Conservation (phyloP, 1,140 invertebrate genomes). For the Drosophila subpulchrella region DNA sequence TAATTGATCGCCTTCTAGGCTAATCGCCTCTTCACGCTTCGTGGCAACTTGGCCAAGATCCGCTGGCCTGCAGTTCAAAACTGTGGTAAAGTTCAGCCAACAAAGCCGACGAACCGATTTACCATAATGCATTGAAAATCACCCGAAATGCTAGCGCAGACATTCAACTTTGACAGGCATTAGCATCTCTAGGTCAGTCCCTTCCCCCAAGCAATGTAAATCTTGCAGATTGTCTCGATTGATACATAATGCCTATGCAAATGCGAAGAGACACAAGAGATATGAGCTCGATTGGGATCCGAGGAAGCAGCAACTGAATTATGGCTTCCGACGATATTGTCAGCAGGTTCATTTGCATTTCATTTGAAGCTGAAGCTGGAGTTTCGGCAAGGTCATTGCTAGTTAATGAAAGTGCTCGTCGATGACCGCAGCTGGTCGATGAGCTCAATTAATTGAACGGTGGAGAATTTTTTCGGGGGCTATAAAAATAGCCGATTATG, state of each 20-base stretch:
- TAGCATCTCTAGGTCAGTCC: conserved; percentile 72
- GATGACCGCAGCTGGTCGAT: conserved; percentile 23
- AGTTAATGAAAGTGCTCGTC: conserved; percentile 69
- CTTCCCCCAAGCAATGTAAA: conserved; percentile 20
- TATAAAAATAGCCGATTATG: conserved; percentile 75
- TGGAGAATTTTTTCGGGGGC: conserved; percentile 63
- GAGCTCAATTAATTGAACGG: conserved; percentile 67
- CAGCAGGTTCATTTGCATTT: conserved; percentile 54
- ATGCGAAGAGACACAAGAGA: conserved; percentile 8
- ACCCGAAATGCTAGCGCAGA: conserved; percentile 59
- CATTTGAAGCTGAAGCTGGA: conserved; percentile 39
- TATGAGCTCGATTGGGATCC: conserved; percentile 13
- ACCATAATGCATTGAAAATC: conserved; percentile 55
- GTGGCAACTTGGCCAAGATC: conserved; percentile 48
- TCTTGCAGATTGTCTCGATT: conserved; percentile 40
- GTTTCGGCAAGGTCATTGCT: conserved; percentile 63
- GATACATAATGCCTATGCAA: conserved; percentile 57
- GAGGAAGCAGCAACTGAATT: conserved; percentile 46
- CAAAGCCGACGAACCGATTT: conserved; percentile 20
- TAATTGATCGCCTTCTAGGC: conserved; percentile 73
- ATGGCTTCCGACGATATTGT: conserved; percentile 42
- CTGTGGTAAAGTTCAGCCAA: conserved; percentile 66
- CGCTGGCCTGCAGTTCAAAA: conserved; percentile 42
- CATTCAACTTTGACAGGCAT: conserved; percentile 78
- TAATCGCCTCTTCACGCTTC: conserved; percentile 66